These are phyloP conservation scores for Eremophila alpestris DNA, from an alignment of 2,797 vertebrate species.

Conservation along the genomic window DNA sequence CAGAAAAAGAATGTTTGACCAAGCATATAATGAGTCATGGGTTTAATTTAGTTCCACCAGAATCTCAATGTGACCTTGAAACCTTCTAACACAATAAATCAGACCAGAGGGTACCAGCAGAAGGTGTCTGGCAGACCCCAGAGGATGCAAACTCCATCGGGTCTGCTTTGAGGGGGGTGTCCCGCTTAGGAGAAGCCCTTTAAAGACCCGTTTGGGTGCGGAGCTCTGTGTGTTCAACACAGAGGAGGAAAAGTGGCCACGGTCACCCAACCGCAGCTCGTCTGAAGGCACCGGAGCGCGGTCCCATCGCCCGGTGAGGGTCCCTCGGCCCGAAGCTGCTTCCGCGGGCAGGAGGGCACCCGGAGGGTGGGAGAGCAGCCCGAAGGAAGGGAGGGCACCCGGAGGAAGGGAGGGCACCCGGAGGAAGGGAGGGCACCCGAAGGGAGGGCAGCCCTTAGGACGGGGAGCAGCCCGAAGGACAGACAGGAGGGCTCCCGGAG, in stretches of 20 bases:
- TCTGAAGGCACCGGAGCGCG: background rate
- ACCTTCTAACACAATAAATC: slow-evolving; percentile 43
- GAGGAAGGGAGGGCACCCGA: too few relatives aligned
- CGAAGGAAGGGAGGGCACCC: too few relatives aligned
- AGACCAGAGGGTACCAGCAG: background rate
- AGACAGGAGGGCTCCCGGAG: too few relatives aligned
- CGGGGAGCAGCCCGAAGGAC: too few relatives aligned
- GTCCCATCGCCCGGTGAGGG: background rate
- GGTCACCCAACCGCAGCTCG: background rate
- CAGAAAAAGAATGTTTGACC: slow-evolving; percentile 50
- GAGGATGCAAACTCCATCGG: background rate
- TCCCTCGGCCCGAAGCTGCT: background rate
- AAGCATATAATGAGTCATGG: slow-evolving; percentile 61
- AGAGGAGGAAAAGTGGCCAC: background rate
- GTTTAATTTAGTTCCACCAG: slow-evolving; percentile 53
- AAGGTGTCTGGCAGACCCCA: background rate
- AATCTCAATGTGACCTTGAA: slow-evolving; percentile 54
- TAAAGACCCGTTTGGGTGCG: background rate
- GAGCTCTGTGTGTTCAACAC: background rate
- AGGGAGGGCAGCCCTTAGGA: too few relatives aligned
- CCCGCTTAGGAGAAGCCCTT: background rate
- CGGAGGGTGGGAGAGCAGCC: too few relatives aligned
- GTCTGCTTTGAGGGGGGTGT: background rate
- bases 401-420: too few relatives aligned
- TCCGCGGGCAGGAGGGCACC: background rate